These are phyloP conservation scores for Eulacestoma nigropectus DNA, from an alignment of 2,113 vertebrate genomes.

Conservation along the genomic window DNA sequence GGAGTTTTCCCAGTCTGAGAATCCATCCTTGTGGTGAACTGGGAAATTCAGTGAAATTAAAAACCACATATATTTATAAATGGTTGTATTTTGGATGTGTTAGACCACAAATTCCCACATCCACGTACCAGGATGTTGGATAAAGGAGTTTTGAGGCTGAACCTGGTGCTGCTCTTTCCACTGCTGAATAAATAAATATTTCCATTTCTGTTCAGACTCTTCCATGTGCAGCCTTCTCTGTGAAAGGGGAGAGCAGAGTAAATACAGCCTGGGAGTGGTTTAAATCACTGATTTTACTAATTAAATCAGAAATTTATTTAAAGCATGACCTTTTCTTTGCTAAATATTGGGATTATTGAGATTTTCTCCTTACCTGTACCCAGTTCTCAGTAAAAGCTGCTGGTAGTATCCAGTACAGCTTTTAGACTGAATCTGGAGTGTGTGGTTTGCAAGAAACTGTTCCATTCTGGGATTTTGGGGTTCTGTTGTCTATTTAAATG, in stretches of 20 bases:
- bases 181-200: neutral
- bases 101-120: neutral
- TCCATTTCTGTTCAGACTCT: neutral
- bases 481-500: neutral
- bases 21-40: neutral
- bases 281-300: neutral
- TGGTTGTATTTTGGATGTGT: fast-evolving
- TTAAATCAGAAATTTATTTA: neutral
- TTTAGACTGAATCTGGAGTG: neutral
- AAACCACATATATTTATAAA: neutral
- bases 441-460: neutral
- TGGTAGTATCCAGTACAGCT: neutral
- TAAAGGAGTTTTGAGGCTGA: neutral
- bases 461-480: neutral
- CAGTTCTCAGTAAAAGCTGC: neutral
- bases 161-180: neutral
- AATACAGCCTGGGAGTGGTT: neutral
- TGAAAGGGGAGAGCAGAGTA: neutral
- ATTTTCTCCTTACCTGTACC: neutral
- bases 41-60: neutral
- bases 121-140: no score
- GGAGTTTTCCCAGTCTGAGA: neutral
- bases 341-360: neutral
- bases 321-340: neutral
- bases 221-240: neutral